Base-by-base conservation (phyloP, 2,888 invertebrate species). In the Eupelmus urozonus region DNA sequence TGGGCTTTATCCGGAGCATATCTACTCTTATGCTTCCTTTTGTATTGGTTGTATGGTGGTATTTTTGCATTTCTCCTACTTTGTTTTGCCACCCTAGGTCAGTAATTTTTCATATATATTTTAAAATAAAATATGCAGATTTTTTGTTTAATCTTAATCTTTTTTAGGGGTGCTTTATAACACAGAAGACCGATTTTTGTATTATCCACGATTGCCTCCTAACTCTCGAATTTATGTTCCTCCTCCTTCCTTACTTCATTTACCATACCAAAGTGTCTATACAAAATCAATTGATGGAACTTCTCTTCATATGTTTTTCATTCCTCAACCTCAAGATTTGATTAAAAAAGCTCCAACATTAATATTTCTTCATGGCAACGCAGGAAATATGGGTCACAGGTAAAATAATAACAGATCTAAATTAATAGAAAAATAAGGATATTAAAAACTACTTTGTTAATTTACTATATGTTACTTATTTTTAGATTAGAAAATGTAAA, bases 361-460 rank as follows among this genome's bases (percentile, higher is more conserved):
- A 86, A 91, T 98, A 67, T 97, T 96, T 90, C 94, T 98, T 82
- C 98, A 98, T 91, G 98, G 98, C 5, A 98, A 98, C 93, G 98
- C 98, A 70, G 98, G 98, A 16, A 98, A 98, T 88, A 96, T 98
- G 93, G 98, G 98, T 0, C 98, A 98, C 88, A 94, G 95, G 94
- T 94, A 81, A 73, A 75, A 18, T 49, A 60, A 45, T 45, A 65
- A 67, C 20, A 65, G 65, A 20, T 29, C 1, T 11, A 29, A 45
- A 34, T 70, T 11, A 27, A 34, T 25, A 42, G 29, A 34, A 67
- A 18, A n/a, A n/a, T n/a, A n/a, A n/a, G 16, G n/a, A 62, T n/a
- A n/a, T n/a, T 1, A 40, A 1, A 55, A 69, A 2, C 23, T 42
- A 55, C 13, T 23, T n/a, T 55, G 62, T n/a, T n/a, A n/a, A n/a